phyloP scores from a whole-genome alignment of 1,140 invertebrate genomes.

The Dendrolimus punctatus region DNA sequence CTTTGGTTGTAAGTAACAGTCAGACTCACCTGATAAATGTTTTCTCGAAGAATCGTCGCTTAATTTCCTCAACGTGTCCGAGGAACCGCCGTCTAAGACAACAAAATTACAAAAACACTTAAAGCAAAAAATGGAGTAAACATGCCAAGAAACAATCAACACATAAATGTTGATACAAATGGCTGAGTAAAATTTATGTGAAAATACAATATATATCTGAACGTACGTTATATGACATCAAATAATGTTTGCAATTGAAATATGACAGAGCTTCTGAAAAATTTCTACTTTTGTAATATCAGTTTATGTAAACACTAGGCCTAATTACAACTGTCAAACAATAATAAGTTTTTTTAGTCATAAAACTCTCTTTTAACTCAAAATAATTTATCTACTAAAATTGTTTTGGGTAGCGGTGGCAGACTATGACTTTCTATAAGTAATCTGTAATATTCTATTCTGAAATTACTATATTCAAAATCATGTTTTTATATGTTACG shows the following conservation, averaged over 20 bases:
- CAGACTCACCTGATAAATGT: constrained; percentile 66
- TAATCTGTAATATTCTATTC: too few species aligned
- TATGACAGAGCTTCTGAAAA: constrained; percentile 17
- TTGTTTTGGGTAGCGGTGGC: too few species aligned
- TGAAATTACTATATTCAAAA: too few species aligned
- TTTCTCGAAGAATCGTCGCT: constrained; percentile 70
- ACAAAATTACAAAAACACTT: constrained; percentile 62
- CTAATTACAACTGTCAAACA: not conserved
- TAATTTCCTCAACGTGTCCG: constrained; percentile 61
- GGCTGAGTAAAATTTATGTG: constrained; percentile 11
- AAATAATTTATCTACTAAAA: too few species aligned
- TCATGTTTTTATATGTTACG: too few species aligned
- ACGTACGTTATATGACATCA: constrained; percentile 2
- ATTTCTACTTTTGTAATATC: not conserved
- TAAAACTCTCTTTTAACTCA: too few species aligned
- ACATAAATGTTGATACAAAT: constrained; percentile 19
- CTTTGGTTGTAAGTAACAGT: constrained; percentile 15
- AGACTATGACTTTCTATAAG: too few species aligned
- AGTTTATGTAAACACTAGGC: constrained; percentile 10
- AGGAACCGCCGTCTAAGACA: constrained; percentile 66
- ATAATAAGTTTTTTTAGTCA: too few species aligned
- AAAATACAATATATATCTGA: constrained; percentile 7
- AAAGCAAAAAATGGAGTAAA: constrained; percentile 54
- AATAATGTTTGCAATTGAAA: constrained; percentile 20
- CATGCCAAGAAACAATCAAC: constrained; percentile 46